Evolutionary conservation across 2,797 vertebrate genomes (phyloP).

Genomic region (Melanotaenia parkinsoni): DNA sequence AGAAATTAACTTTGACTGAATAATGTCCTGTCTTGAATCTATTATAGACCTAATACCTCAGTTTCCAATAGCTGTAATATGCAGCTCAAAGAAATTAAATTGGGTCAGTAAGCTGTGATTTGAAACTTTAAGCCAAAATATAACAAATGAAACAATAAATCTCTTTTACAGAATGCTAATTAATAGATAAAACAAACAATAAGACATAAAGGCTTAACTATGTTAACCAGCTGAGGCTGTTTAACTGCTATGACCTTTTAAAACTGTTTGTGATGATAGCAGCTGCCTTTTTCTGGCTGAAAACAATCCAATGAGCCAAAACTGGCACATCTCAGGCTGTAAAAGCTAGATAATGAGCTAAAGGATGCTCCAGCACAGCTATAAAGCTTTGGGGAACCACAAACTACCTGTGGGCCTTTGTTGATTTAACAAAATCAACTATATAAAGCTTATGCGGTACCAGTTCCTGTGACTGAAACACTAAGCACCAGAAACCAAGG

Average conservation of each 20-base stretch:
- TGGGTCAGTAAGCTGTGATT: too few relatives aligned
- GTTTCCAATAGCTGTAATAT: too few relatives aligned
- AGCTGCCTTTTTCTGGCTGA: not conserved
- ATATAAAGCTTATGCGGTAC: too few relatives aligned
- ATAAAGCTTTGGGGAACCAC: not conserved
- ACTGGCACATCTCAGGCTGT: not conserved
- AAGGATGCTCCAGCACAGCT: not conserved
- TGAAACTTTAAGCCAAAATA: too few relatives aligned
- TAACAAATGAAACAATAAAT: too few relatives aligned
- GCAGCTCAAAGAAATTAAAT: too few relatives aligned
- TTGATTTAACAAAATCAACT: not conserved
- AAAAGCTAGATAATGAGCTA: not conserved
- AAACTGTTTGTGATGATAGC: constrained; percentile 2
- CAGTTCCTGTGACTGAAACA: too few relatives aligned
- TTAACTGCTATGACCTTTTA: not conserved
- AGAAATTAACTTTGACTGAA: too few relatives aligned
- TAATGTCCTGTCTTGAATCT: too few relatives aligned
- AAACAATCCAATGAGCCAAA: not conserved
- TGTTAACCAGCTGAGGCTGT: not conserved
- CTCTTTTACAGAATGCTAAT: too few relatives aligned
- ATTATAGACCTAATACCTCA: too few relatives aligned
- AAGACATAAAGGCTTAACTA: not conserved
- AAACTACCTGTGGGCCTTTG: not conserved
- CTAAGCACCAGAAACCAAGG: too few relatives aligned
- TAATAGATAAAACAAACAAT: not conserved